phyloP scores from a whole-genome alignment of 2,888 invertebrate genomes.

The Drosophila nigricruria region DNA sequence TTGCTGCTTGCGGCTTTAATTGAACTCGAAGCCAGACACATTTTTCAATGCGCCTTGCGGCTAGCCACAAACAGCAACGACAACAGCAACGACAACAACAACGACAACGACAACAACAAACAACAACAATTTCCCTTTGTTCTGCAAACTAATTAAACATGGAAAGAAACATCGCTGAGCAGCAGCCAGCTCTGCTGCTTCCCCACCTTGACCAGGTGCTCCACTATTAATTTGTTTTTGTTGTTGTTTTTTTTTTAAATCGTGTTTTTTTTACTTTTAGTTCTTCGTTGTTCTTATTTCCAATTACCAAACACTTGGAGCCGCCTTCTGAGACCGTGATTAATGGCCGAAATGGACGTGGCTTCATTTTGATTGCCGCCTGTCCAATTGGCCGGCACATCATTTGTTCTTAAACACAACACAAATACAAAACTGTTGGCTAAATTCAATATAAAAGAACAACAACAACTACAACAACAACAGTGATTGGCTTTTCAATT shows the following conservation, averaged over 20 bases:
- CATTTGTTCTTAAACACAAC: constrained; percentile 64
- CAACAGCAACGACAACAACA: constrained; percentile 15
- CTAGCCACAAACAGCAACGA: constrained; percentile 26
- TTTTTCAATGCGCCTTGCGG: constrained; percentile 49
- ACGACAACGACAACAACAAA: constrained; percentile 18
- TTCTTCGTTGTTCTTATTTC: constrained; percentile 17
- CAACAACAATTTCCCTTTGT: constrained; percentile 47
- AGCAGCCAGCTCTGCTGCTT: not conserved
- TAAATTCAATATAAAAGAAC: constrained; percentile 51
- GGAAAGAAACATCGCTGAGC: constrained; percentile 32
- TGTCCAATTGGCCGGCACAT: constrained; percentile 76
- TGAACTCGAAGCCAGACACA: constrained; percentile 62
- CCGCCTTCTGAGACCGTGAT: constrained; percentile 48
- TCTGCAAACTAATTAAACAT: constrained; percentile 76
- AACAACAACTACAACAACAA: constrained; percentile 28
- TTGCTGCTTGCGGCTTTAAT: constrained; percentile 68
- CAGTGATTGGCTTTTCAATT: constrained; percentile 74
- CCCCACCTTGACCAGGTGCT: constrained; percentile 7
- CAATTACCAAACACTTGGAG: constrained; percentile 25
- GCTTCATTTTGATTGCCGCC: constrained; percentile 79
- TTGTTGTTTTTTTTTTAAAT: constrained; percentile 77
- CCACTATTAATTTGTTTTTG: constrained; percentile 75
- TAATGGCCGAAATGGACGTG: constrained; percentile 72
- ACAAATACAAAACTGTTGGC: constrained; percentile 47
- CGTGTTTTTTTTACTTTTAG: constrained; percentile 26